Percentiles rank a stretch among this genome's conserved stretches.
Evolutionary conservation across 2,113 vertebrate species (phyloP).

Genomic region (Cygnus buccinator): DNA sequence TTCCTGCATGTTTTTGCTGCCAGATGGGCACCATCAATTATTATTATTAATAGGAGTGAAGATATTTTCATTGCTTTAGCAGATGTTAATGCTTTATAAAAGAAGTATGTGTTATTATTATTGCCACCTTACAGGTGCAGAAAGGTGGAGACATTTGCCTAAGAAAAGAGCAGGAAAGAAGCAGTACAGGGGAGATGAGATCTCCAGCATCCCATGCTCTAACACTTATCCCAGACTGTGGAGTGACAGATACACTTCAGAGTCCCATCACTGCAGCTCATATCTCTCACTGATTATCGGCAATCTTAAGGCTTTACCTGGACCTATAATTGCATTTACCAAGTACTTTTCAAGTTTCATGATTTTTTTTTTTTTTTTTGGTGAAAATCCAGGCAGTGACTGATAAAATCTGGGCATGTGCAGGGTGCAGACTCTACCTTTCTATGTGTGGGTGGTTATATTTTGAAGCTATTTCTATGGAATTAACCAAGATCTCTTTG

Average conservation of each 20-base stretch:
- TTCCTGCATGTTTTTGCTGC: not conserved
- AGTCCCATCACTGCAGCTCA: not conserved
- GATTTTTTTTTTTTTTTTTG: not conserved
- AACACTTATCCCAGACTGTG: not conserved
- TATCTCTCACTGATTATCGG: not conserved
- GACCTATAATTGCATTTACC: not conserved
- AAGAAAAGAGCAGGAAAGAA: not conserved
- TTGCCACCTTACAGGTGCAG: not conserved
- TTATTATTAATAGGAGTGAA: conserved; percentile 16
- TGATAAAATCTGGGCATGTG: not conserved
- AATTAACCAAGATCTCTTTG: not conserved
- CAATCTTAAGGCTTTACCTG: not conserved
- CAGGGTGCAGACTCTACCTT: not conserved
- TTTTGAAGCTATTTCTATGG: not conserved
- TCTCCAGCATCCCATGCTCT: not conserved
- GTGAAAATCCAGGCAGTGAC: not conserved
- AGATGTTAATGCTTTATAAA: conserved; percentile 22
- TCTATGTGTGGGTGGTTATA: not conserved
- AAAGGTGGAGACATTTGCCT: not conserved
- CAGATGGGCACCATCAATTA: not conserved
- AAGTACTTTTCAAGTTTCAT: not conserved
- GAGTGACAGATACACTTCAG: not conserved
- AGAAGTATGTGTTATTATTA: not conserved
- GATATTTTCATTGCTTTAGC: conserved; percentile 22
- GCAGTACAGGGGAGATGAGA: not conserved